A percentile compares a stretch with the other conserved stretches of the same genome.
Conservation (phyloP, 2,888 invertebrate species). For the Barypeithes pellucidus region DNA sequence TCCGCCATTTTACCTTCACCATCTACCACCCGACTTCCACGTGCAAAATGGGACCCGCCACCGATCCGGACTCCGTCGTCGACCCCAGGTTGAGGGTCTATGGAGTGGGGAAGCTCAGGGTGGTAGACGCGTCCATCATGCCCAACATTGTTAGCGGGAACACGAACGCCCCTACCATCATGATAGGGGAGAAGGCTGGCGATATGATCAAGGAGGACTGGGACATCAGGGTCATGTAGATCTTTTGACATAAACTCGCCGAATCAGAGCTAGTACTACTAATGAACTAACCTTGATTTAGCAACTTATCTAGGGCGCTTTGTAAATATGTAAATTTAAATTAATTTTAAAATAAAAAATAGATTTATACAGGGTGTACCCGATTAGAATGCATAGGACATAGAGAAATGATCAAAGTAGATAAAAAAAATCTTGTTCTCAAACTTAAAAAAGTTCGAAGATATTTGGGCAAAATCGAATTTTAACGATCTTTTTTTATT, state of each 20-base stretch:
- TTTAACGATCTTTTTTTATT: too few species aligned
- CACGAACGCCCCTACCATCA: slow-evolving; percentile 91
- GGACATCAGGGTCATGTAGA: slow-evolving; percentile 64
- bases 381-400: too few species aligned
- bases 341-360: too few species aligned
- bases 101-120: slow-evolving; percentile 84
- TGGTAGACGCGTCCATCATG: slow-evolving; percentile 91
- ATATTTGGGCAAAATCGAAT: too few species aligned
- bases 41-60: slow-evolving; percentile 88
- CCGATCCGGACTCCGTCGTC: slow-evolving; percentile 85
- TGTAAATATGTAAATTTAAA: too few species aligned
- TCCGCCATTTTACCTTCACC: slow-evolving; percentile 85
- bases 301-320: too few species aligned
- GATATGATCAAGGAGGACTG: slow-evolving; percentile 93
- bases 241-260: neutral
- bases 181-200: slow-evolving; percentile 92
- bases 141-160: slow-evolving; percentile 91
- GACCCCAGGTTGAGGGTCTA: slow-evolving; percentile 85
- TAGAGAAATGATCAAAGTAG: too few species aligned
- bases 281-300: too few species aligned
- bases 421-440: too few species aligned
- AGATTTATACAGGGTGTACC: too few species aligned
- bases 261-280: too few species aligned
- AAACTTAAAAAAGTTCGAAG: too few species aligned
- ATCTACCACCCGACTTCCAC: slow-evolving; percentile 91